Percentiles rank a stretch among this genome's conserved stretches.
Evolutionary conservation across 2,797 vertebrate genomes (phyloP).

Genomic region (Lacerta viridis): DNA sequence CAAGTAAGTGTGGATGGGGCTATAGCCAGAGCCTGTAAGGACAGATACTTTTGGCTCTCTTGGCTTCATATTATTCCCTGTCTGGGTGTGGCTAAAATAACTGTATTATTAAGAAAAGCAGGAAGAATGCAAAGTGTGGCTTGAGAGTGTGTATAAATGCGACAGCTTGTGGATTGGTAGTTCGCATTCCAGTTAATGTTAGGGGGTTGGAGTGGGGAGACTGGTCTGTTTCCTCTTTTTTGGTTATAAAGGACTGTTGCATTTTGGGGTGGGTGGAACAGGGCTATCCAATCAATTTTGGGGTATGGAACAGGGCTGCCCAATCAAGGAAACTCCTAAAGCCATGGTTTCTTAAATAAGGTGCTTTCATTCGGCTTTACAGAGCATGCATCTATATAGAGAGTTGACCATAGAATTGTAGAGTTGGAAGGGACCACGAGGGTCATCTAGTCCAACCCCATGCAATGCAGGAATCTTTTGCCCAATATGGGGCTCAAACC

Average conservation of each 20-base stretch:
- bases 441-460: too few relatives aligned
- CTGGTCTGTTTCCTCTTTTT: too few relatives aligned
- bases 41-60: too few relatives aligned
- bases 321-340: background rate
- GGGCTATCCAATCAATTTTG: background rate
- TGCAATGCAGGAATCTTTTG: too few relatives aligned
- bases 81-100: background rate
- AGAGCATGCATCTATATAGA: background rate
- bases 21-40: background rate
- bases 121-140: background rate
- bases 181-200: background rate
- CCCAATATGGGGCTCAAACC: too few relatives aligned
- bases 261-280: background rate
- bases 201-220: too few relatives aligned
- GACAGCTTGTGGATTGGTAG: background rate
- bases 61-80: background rate
- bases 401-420: too few relatives aligned
- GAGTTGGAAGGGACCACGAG: too few relatives aligned
- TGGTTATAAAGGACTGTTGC: background rate
- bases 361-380: background rate
- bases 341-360: background rate
- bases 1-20: background rate
- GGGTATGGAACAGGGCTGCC: background rate
- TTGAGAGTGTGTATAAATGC: background rate
- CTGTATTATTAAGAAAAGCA: background rate